Evolutionary conservation across 2,797 vertebrate genomes (phyloP), one percentile per base, ranked within the genome.

Genomic region (Sebastes cheni): DNA sequence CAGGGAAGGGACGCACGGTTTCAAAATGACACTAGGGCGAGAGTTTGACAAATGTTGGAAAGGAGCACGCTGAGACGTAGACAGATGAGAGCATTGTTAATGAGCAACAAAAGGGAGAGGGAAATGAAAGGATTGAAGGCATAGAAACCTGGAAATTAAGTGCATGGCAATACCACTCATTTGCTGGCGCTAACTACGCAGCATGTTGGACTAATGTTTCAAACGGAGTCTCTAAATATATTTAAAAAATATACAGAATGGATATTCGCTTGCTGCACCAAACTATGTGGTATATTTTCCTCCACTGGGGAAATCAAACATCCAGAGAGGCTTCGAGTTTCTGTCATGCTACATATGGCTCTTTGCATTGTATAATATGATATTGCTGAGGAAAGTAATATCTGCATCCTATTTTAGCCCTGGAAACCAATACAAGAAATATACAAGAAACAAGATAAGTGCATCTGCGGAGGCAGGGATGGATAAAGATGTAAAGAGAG

Each of bases 1-100:
- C 10, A 20, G 62, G 14, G 71, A 82, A 58, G 62, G 61, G 58
- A 68, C 1, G 2, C 20, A 18, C 16, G 12, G 69, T 69, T 75
- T 42, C 75, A 70, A 89, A 84, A 67, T 69, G 75, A 79, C 52
- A 60, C 20, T 4, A 22, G 68, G 59, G 14, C 18, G 34, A 82
- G 76, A 66, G 72, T 80, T 81, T 86, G 90, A 91, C 86, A 89
- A 61, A 36, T 36, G 18, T 14, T 18, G 69, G 81, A 78, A 76
- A 66, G 75, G 67, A 72, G 66, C 88, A 75, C 29, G 89, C 77
- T 82, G 88, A 66, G 88, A 82, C 42, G 46, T 20, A 2, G 79
- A 79, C 75, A 42, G 67, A 75, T 13, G 67, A 81, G 76, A 81
- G 39, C 39, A 67, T 4, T 13, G 52, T 58, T 80, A 85, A 88